These are phyloP conservation scores for Eupeodes latifasciatus DNA, from an alignment of 2,888 invertebrate genomes.

Conservation along the genomic window DNA sequence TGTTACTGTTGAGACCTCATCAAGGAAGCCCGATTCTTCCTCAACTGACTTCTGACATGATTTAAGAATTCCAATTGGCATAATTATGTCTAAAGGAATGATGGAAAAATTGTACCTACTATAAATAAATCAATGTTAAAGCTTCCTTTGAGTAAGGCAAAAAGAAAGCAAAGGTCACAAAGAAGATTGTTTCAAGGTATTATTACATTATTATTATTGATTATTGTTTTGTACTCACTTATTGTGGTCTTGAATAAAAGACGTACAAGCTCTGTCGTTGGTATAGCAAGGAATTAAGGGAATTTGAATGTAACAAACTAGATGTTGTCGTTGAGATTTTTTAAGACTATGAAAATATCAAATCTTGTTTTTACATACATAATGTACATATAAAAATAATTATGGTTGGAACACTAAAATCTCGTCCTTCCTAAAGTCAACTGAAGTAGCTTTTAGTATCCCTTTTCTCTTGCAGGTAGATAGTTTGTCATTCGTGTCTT, in stretches of 20 bases:
- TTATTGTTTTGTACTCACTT: background rate
- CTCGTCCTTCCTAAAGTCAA: background rate
- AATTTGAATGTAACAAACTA: too few species aligned
- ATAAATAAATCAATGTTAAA: background rate
- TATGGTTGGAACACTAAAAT: background rate
- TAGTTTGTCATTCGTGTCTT: background rate
- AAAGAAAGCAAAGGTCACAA: background rate
- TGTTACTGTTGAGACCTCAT: background rate
- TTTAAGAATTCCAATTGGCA: background rate
- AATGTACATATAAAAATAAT: background rate
- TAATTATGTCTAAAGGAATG: background rate
- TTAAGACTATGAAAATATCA: too few species aligned
- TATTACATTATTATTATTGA: background rate
- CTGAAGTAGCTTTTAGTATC: too few species aligned
- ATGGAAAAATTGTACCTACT: too few species aligned
- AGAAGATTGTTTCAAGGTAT: background rate
- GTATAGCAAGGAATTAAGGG: too few species aligned
- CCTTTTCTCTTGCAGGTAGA: background rate
- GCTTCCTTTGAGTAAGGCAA: background rate
- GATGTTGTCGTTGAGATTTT: too few species aligned
- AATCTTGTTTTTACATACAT: background rate
- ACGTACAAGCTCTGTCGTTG: too few species aligned
- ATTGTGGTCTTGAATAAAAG: too few species aligned
- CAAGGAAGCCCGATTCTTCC: background rate
- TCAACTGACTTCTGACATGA: background rate